Base-by-base conservation (phyloP, 1,140 invertebrate species). In the Acromyrmex echinatior region DNA sequence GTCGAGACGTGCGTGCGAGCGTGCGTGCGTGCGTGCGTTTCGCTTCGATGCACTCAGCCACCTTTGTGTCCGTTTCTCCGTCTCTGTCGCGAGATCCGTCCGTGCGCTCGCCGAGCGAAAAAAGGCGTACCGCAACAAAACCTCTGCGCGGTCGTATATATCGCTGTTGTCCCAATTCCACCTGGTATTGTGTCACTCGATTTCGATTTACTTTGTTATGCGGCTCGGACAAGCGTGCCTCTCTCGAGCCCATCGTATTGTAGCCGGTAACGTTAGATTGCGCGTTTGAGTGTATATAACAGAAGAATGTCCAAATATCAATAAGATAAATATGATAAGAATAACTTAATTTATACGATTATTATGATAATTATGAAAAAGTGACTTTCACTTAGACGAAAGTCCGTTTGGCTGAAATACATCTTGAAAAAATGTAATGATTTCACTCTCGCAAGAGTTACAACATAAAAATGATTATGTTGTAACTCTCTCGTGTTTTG, bases 21-120 rank as follows among this genome's bases (percentile, higher is more conserved):
- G 92, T 91, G 25, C 31, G 31, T 31, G 31, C 87, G 82, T 87
- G 85, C 86, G 85, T 86, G 90, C 80, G 92, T 91, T 88, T 88
- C 88, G 92, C 92, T 92, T 86, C 90, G 90, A 70, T 92, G 92
- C 91, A 89, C 90, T 87, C 87, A 90, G 88, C 88, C 91, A 88
- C 90, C 88, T 92, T 91, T 92, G 90, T 92, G 79, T 88, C 86
- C 56, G 66, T 91, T 4, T 91, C 87, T 84, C 78, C 66, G 70
- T 73, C 82, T 58, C 81, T 51, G 60, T 25, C 18, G 71, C 77
- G 73, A 58, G 39, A 56, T 28, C 21, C 12, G 39, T n/a, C 21
- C 12, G 39, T n/a, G 65, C 56, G 66, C 25, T 62, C 68, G 39
- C 21, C 53, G 70, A 77, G 62, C 68, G 87, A 82, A 90, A 91